These are phyloP conservation scores for Pachyramphus minor DNA, from an alignment of 2,113 vertebrate species.

Conservation along the genomic window DNA sequence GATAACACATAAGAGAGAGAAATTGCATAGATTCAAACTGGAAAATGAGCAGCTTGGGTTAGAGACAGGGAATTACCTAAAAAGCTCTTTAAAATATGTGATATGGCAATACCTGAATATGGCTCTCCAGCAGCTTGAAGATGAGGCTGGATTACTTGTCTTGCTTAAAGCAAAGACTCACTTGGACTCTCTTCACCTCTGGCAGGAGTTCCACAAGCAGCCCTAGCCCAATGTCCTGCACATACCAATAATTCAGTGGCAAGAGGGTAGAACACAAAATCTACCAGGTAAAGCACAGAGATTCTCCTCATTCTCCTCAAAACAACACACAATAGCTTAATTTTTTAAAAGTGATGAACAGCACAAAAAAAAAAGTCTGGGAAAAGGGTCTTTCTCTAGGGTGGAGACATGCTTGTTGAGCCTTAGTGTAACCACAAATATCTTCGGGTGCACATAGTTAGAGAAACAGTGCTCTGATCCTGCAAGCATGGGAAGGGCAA, in stretches of 20 bases:
- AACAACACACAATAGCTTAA: not conserved
- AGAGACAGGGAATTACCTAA: not conserved
- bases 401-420: not conserved
- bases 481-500: not conserved
- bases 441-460: not conserved
- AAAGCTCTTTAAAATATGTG: not conserved
- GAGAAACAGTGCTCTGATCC: not conserved
- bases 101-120: not conserved
- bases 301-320: not conserved
- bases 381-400: not conserved
- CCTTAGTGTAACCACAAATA: not conserved
- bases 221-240: not conserved
- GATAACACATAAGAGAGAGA: not conserved
- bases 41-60: not conserved
- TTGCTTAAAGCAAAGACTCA: not conserved
- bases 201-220: not conserved
- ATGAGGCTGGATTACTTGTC: not conserved
- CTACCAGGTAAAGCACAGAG: not conserved
- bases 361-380: not conserved
- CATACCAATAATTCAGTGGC: not conserved
- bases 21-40: not conserved
- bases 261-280: not conserved
- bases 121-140: not conserved
- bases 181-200: not conserved
- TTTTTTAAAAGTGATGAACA: not conserved